phyloP scores from a whole-genome alignment of 2,113 vertebrate species.

The Herpetotheres cachinnans region DNA sequence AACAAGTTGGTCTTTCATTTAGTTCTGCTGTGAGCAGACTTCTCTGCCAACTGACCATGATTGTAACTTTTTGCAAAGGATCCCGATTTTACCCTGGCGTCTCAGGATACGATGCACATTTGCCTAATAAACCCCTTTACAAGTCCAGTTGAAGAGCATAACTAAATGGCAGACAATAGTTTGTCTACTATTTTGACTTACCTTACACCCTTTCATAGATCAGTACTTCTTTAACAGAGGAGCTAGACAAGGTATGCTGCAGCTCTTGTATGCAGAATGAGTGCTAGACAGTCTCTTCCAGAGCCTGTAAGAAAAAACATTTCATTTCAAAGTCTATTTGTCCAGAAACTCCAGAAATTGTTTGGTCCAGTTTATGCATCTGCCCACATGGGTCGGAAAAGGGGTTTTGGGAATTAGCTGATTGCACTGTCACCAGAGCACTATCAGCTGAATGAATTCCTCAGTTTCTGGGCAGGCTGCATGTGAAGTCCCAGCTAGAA shows the following conservation, averaged over 20 bases:
- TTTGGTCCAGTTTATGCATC: neutral
- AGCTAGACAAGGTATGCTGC: neutral
- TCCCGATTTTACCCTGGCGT: neutral
- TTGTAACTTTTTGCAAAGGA: neutral
- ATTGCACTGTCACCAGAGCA: neutral
- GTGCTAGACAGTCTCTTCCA: neutral
- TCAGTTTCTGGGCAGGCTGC: neutral
- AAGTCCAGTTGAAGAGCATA: neutral
- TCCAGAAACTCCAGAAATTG: neutral
- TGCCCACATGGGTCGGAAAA: neutral
- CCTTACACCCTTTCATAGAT: neutral
- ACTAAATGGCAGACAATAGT: neutral
- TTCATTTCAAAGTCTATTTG: neutral
- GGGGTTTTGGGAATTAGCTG: neutral
- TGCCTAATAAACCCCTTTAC: neutral
- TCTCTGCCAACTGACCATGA: neutral
- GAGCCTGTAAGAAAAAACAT: neutral
- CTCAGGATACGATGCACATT: neutral
- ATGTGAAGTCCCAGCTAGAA: neutral
- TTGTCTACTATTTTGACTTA: neutral
- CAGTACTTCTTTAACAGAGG: neutral
- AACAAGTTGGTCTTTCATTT: neutral
- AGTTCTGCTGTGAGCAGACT: neutral
- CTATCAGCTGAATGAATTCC: neutral
- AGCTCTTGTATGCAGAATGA: neutral